A percentile compares a stretch with the other conserved stretches of the same genome.
phyloP scores from a whole-genome alignment of 2,113 vertebrate genomes.

The Orientallactaga bullata region DNA sequence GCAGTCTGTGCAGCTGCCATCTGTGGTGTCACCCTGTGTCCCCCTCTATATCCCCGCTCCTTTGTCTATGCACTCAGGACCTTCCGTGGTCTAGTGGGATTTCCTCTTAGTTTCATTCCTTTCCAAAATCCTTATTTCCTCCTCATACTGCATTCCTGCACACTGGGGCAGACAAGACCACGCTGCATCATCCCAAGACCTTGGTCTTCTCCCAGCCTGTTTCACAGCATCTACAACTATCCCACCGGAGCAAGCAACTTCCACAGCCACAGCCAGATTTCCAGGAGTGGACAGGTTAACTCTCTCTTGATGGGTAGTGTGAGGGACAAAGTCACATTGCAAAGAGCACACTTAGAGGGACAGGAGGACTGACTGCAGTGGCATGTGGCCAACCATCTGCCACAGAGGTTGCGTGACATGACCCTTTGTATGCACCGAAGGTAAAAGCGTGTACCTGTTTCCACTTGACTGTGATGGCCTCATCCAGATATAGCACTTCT shows the following conservation, averaged over 20 bases:
- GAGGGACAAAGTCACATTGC: background rate
- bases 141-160: too few relatives aligned
- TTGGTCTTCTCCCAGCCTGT: background rate
- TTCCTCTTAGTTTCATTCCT: background rate
- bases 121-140: background rate
- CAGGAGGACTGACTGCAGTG: background rate
- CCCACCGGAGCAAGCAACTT: background rate
- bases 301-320: too few relatives aligned
- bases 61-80: background rate
- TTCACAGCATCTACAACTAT: too few relatives aligned
- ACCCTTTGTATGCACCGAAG: too few relatives aligned
- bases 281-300: too few relatives aligned
- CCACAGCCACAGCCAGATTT: background rate
- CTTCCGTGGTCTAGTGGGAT: background rate
- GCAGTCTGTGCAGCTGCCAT: too few relatives aligned
- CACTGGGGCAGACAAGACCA: too few relatives aligned
- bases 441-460: background rate
- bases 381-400: background rate
- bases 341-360: background rate
- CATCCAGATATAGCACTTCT: background rate
- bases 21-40: background rate
- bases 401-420: background rate
- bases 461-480: background rate
- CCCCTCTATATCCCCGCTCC: background rate
- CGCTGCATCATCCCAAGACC: too few relatives aligned